Conservation (phyloP, 2,113 vertebrate genomes). For the Tylochromis polylepis region DNA sequence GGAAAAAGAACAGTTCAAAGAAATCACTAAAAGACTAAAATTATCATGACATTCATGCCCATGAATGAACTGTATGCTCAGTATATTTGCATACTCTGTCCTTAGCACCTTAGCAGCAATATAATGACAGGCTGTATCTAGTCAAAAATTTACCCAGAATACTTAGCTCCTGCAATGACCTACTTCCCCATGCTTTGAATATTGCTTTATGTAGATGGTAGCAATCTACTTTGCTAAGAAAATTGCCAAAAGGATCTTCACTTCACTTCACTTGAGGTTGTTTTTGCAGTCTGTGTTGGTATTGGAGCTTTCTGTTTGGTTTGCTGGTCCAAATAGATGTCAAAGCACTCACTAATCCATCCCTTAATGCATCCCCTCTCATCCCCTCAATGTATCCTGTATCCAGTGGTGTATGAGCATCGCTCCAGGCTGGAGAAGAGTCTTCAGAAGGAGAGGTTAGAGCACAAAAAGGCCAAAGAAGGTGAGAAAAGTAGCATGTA, state of each 20-base stretch:
- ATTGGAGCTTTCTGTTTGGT: background rate
- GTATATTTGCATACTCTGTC: background rate
- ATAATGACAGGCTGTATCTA: background rate
- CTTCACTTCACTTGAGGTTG: background rate
- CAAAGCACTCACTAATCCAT: background rate
- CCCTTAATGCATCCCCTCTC: background rate
- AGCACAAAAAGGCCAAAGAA: slow-evolving; percentile 98
- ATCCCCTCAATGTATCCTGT: background rate
- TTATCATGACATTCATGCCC: background rate
- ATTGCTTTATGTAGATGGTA: background rate
- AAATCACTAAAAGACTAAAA: background rate
- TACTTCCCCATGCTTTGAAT: background rate
- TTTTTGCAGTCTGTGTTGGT: background rate
- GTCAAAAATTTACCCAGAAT: background rate
- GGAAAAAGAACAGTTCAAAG: background rate
- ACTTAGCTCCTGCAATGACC: background rate
- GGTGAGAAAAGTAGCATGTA: slow-evolving; percentile 70
- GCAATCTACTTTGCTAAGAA: background rate
- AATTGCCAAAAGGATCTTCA: background rate
- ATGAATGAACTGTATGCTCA: background rate
- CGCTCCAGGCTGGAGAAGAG: slow-evolving; percentile 96
- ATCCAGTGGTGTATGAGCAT: slow-evolving; percentile 94
- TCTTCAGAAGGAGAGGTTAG: slow-evolving; percentile 93
- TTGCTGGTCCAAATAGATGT: background rate
- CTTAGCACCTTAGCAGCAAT: background rate